Evolutionary conservation across 1,140 invertebrate species (phyloP).

Genomic region (Nebria ingens): DNA sequence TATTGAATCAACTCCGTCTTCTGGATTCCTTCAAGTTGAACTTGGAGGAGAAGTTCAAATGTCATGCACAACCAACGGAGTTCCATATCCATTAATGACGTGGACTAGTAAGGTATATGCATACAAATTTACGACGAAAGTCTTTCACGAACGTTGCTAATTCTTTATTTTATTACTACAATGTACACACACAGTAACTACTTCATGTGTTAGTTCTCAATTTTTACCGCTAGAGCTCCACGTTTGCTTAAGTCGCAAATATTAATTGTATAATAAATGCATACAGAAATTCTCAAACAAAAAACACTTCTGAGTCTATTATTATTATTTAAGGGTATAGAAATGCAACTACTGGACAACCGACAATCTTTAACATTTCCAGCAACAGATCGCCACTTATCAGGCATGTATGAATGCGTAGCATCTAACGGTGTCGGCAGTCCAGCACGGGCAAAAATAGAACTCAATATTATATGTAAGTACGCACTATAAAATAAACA

Average conservation of each 20-base stretch:
- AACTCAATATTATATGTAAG: constrained; percentile 49
- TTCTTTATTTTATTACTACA: background rate
- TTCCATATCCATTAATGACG: constrained; percentile 53
- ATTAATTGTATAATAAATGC: constrained; percentile 11
- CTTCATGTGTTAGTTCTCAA: constrained; percentile 8
- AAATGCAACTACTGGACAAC: constrained; percentile 49
- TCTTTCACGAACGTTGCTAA: no score
- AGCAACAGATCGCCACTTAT: constrained; percentile 49
- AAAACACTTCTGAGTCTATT: constrained; percentile 6
- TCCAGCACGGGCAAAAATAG: constrained; percentile 48
- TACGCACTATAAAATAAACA: no score
- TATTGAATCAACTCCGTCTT: constrained; percentile 51
- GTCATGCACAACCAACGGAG: constrained; percentile 52
- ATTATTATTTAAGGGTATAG: constrained; percentile 42
- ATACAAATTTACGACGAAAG: no score
- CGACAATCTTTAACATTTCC: constrained; percentile 52
- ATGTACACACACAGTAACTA: background rate
- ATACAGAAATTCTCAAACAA: background rate
- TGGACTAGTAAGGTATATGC: constrained; percentile 55
- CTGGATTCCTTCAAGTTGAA: constrained; percentile 56
- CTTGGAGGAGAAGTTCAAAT: constrained; percentile 60
- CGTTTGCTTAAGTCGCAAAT: constrained; percentile 10
- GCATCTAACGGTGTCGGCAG: constrained; percentile 64
- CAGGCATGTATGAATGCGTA: constrained; percentile 60
- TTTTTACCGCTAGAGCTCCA: no score